These are phyloP conservation scores for Bucorvus abyssinicus DNA, from an alignment of 2,797 vertebrate genomes.

Conservation along the genomic window DNA sequence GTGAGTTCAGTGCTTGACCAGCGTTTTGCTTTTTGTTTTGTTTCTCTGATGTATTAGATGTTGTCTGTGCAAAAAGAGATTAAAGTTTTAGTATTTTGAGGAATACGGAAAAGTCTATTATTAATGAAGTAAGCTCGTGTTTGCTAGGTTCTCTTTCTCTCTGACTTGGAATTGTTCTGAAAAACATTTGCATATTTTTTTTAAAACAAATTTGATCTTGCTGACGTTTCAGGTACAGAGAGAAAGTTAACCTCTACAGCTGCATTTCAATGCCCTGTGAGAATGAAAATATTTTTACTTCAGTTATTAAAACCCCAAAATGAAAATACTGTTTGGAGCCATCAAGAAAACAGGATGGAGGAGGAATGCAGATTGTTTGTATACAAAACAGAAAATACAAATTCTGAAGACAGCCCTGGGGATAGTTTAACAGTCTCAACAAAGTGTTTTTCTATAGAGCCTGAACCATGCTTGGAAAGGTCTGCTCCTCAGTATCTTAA, in stretches of 20 bases:
- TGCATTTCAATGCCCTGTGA: background rate
- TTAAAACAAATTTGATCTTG: accelerated
- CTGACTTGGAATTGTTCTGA: background rate
- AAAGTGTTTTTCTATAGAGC: too few species aligned
- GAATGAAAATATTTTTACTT: background rate
- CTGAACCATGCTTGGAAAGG: background rate
- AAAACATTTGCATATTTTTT: background rate
- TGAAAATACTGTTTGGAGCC: background rate
- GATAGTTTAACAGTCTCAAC: background rate
- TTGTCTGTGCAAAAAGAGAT: background rate
- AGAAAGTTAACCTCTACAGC: background rate
- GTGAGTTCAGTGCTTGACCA: background rate
- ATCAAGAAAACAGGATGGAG: background rate
- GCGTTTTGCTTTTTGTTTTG: background rate
- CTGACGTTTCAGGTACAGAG: background rate
- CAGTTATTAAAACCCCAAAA: background rate
- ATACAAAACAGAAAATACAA: background rate
- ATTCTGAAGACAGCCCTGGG: background rate
- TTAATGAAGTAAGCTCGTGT: background rate
- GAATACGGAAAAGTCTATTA: background rate
- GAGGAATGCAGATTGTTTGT: background rate
- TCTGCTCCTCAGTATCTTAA: background rate
- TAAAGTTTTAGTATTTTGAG: background rate
- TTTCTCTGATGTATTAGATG: background rate
- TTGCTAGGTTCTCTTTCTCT: background rate